Conservation (phyloP, 2,113 vertebrate genomes). For the Arothron firmamentum region DNA sequence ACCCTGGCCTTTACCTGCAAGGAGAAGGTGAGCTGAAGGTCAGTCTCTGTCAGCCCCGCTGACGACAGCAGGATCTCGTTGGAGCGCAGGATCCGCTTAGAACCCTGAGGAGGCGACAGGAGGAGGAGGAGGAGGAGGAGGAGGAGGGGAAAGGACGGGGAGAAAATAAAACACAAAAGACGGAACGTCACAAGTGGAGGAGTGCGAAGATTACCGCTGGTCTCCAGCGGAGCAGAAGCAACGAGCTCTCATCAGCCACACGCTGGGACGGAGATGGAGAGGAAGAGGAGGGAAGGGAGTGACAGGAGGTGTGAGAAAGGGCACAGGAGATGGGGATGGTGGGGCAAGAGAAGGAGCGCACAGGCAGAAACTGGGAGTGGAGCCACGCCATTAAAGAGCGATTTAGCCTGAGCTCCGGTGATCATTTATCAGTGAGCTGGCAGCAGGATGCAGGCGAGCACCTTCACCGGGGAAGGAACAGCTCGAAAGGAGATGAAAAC, state of each 20-base stretch:
- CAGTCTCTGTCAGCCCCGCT: slow-evolving; percentile 84
- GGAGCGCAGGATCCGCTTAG: slow-evolving; percentile 88
- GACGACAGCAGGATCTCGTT: slow-evolving; percentile 87
- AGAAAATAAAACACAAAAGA: background rate
- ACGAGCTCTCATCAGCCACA: slow-evolving; percentile 37
- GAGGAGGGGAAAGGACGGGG: background rate
- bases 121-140: background rate
- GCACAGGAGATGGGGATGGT: slow-evolving; percentile 2
- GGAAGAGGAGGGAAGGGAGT: background rate
- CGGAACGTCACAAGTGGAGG: background rate
- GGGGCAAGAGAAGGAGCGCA: slow-evolving; percentile 5
- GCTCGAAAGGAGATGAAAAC: no score
- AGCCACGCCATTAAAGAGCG: background rate
- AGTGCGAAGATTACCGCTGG: slow-evolving; percentile 6
- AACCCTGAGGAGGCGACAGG: slow-evolving; percentile 74
- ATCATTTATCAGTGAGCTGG: no score
- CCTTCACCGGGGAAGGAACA: no score
- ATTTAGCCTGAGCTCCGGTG: background rate
- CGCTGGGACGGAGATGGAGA: background rate
- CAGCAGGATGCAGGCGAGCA: no score
- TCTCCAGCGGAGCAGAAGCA: slow-evolving; percentile 31
- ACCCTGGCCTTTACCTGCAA: slow-evolving; percentile 76
- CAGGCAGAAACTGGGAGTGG: background rate
- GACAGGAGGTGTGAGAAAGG: background rate
- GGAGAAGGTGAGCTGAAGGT: slow-evolving; percentile 89